Conservation (phyloP, 2,797 vertebrate species). For the Pseudopleuronectes americanus region DNA sequence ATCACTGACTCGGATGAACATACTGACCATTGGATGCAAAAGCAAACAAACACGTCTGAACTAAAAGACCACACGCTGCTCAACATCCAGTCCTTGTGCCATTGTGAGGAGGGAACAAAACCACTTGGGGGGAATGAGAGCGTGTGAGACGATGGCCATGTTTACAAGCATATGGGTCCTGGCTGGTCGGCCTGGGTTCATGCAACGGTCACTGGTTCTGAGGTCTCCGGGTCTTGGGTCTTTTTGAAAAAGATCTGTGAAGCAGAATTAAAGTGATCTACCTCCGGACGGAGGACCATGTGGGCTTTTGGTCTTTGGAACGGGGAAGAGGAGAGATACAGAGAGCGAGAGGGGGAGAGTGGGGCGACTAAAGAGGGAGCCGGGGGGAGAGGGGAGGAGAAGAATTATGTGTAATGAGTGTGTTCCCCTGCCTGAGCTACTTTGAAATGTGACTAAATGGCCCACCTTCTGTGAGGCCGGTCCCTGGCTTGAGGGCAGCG, state of each 20-base stretch:
- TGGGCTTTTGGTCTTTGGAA: constrained; percentile 67
- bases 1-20: constrained; percentile 21
- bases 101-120: constrained; percentile 73
- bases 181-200: constrained; percentile 80
- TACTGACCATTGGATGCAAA: constrained; percentile 30
- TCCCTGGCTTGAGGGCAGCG: constrained; percentile 41
- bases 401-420: constrained; percentile 80
- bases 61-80: constrained; percentile 44
- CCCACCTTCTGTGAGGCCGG: constrained; percentile 70
- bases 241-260: constrained; percentile 87
- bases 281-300: constrained; percentile 74
- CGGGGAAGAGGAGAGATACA: constrained; percentile 53
- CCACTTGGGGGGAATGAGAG: constrained; percentile 66
- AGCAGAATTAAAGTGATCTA: constrained; percentile 91
- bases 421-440: constrained; percentile 76
- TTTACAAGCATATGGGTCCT: constrained; percentile 74
- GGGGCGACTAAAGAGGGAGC: constrained; percentile 25
- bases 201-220: constrained; percentile 82
- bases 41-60: constrained; percentile 57
- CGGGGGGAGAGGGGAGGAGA: constrained; percentile 55
- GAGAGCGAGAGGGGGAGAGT: constrained; percentile 41
- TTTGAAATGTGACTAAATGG: constrained; percentile 84
- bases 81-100: constrained; percentile 64
- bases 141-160: constrained; percentile 79
- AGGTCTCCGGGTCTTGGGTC: constrained; percentile 81